Evolutionary conservation across 1,140 invertebrate species (phyloP).

Genomic region (Phenacoccus solenopsis): DNA sequence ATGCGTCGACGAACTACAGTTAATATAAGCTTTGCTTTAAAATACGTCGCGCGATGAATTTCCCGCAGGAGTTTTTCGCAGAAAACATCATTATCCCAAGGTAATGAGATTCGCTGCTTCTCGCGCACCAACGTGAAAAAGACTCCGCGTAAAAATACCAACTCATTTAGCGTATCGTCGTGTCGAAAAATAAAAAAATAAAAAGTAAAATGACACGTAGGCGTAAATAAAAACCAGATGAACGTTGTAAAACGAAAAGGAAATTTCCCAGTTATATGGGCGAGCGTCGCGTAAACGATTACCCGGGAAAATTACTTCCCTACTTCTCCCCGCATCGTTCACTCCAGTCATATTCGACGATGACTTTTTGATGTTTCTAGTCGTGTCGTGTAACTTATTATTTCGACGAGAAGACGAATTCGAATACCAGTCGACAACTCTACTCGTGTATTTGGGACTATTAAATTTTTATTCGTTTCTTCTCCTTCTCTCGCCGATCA

Average conservation of each 20-base stretch:
- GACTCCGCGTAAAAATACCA: too few relatives aligned
- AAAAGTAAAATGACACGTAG: background rate
- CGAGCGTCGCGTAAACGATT: background rate
- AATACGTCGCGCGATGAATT: conserved; percentile 1
- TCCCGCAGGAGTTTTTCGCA: background rate
- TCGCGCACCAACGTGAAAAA: background rate
- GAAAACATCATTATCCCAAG: background rate
- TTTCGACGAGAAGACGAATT: background rate
- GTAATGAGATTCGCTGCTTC: background rate
- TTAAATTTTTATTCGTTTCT: background rate
- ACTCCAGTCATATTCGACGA: background rate
- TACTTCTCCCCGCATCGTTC: background rate
- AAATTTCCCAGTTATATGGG: background rate
- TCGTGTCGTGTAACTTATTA: background rate
- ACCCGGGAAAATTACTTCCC: background rate
- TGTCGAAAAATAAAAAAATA: too few relatives aligned
- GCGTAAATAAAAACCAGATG: background rate
- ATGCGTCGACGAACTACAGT: too few relatives aligned
- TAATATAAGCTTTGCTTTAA: conserved; percentile 3
- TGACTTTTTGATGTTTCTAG: background rate
- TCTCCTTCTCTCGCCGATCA: background rate
- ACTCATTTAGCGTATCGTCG: background rate
- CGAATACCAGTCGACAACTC: background rate
- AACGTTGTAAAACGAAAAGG: background rate
- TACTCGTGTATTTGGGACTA: background rate